Evolutionary conservation across 2,113 vertebrate genomes (phyloP).

Genomic region (Hippoglossus stenolepis): DNA sequence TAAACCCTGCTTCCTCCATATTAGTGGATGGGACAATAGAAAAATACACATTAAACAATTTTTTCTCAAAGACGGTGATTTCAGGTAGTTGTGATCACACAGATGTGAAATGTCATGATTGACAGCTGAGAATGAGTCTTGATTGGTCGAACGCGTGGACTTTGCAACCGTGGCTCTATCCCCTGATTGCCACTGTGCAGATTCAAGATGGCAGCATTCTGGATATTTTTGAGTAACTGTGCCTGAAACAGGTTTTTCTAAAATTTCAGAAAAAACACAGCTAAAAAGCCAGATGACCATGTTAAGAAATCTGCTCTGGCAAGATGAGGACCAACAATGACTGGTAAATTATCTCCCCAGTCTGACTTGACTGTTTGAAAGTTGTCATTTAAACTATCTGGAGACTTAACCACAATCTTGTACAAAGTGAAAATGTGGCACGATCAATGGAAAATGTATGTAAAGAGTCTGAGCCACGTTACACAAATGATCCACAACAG

Average conservation of each 20-base stretch:
- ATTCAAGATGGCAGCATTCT: too few relatives aligned
- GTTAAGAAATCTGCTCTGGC: background rate
- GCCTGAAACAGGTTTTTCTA: too few relatives aligned
- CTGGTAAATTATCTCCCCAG: background rate
- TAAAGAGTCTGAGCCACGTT: slow-evolving; percentile 7
- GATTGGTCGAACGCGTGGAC: background rate
- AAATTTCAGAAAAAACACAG: too few relatives aligned
- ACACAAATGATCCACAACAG: slow-evolving; percentile 1
- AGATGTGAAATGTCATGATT: too few relatives aligned
- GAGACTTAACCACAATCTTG: background rate
- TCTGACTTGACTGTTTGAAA: slow-evolving; percentile 1
- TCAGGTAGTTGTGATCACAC: too few relatives aligned
- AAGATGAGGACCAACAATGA: background rate
- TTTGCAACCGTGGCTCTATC: too few relatives aligned
- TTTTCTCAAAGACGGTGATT: too few relatives aligned
- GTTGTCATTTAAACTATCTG: slow-evolving; percentile 1
- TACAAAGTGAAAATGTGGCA: slow-evolving; percentile 16
- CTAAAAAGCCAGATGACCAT: background rate
- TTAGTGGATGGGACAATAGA: background rate
- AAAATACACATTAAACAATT: too few relatives aligned
- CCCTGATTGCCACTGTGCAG: too few relatives aligned
- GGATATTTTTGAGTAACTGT: background rate
- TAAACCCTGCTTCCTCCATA: background rate
- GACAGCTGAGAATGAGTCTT: too few relatives aligned
- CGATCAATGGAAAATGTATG: background rate